These are phyloP conservation scores for Neelides sp. DNA, from an alignment of 1,140 invertebrate genomes.

Conservation along the genomic window DNA sequence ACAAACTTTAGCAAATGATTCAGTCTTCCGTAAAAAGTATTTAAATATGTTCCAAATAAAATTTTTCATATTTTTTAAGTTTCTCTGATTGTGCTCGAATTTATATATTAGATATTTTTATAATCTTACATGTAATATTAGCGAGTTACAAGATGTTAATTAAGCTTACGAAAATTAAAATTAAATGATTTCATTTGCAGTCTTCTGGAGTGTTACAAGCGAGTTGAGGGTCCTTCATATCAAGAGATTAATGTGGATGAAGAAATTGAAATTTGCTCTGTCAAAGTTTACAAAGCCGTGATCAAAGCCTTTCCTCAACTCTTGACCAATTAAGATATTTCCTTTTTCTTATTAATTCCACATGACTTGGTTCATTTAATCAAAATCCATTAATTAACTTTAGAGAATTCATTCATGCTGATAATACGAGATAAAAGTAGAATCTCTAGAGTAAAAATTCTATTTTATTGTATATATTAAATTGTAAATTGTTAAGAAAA, in stretches of 20 bases:
- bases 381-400: too few species aligned
- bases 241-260: slow-evolving; percentile 21
- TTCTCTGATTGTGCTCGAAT: neutral
- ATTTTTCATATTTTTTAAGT: neutral
- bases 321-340: too few species aligned
- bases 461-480: too few species aligned
- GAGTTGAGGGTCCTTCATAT: slow-evolving; percentile 16
- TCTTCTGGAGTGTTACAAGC: slow-evolving; percentile 17
- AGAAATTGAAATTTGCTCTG: slow-evolving; percentile 29
- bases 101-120: neutral
- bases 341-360: too few species aligned
- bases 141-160: neutral
- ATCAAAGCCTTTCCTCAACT: too few species aligned
- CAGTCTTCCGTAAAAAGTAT: slow-evolving; percentile 23
- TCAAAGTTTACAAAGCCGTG: too few species aligned
- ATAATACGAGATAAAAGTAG: too few species aligned
- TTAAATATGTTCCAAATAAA: too few species aligned
- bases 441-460: too few species aligned
- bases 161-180: neutral
- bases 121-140: neutral
- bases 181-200: slow-evolving; percentile 13
- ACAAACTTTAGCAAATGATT: slow-evolving; percentile 22
- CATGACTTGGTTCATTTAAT: too few species aligned
- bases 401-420: too few species aligned
- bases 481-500: too few species aligned